Evolutionary conservation across 2,113 vertebrate species (phyloP).

Genomic region (Nycticorax nycticorax): DNA sequence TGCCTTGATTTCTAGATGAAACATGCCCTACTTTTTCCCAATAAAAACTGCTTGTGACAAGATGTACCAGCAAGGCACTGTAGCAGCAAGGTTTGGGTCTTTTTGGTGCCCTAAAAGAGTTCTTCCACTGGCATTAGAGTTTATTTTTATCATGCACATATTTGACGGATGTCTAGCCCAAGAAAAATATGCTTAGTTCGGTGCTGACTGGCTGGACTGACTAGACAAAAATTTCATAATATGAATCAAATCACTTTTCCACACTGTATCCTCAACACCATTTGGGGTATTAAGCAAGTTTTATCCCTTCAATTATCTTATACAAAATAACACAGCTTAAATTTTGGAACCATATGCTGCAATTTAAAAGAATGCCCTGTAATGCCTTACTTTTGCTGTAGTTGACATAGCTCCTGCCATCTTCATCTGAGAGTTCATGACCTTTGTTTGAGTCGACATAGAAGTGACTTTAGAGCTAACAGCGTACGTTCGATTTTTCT

Average conservation of each 20-base stretch:
- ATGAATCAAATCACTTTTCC: neutral
- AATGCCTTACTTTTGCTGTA: conserved; percentile 88
- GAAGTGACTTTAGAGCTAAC: conserved; percentile 98
- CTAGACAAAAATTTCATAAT: neutral
- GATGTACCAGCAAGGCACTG: neutral
- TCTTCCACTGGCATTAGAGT: neutral
- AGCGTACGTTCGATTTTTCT: conserved; percentile 93
- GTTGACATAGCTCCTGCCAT: conserved; percentile 98
- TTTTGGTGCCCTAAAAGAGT: neutral
- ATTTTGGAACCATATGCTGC: neutral
- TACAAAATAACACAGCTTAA: neutral
- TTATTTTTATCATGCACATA: neutral
- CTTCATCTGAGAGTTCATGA: conserved; percentile 99
- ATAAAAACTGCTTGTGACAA: neutral
- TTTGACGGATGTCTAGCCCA: neutral
- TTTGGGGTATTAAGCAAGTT: neutral
- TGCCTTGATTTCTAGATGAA: neutral
- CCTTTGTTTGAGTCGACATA: conserved; percentile 94
- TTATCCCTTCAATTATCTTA: neutral
- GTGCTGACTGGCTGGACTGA: neutral
- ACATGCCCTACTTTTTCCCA: neutral
- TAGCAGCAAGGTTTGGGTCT: neutral
- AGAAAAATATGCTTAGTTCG: neutral
- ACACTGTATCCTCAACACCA: neutral
- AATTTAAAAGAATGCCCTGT: neutral